Conservation (phyloP, 2,113 vertebrate species). For the Phylloscopus whistleri region DNA sequence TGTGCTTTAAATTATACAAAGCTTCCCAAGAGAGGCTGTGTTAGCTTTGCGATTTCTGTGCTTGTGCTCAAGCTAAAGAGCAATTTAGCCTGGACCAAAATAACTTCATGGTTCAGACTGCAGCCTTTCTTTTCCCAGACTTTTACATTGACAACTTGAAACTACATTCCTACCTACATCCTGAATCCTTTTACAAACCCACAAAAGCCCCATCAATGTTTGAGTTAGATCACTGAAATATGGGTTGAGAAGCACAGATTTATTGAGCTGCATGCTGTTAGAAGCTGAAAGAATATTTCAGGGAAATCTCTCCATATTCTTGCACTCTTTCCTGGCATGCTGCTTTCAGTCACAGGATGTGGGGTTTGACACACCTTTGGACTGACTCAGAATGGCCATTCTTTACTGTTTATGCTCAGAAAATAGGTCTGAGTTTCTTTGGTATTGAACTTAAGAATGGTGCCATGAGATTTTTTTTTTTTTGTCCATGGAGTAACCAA, state of each 20-base stretch:
- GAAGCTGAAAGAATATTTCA: background rate
- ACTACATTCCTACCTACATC: background rate
- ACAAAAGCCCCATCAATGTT: background rate
- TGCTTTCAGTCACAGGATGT: background rate
- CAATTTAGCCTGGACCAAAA: background rate
- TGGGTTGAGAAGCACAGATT: background rate
- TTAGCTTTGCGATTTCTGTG: background rate
- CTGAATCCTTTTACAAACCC: background rate
- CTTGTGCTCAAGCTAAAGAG: background rate
- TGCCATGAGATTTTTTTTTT: background rate
- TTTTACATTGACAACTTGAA: background rate
- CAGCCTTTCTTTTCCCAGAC: background rate
- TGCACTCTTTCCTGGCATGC: background rate
- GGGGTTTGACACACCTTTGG: background rate
- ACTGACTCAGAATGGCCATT: background rate
- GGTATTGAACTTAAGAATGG: background rate
- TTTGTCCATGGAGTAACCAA: background rate
- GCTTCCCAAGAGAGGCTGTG: background rate
- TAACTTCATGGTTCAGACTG: background rate
- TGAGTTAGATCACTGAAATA: background rate
- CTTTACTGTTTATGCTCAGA: background rate
- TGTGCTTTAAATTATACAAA: slow-evolving; percentile 22
- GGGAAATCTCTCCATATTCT: background rate
- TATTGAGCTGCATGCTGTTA: background rate
- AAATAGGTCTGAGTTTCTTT: background rate